phyloP scores from a whole-genome alignment of 2,888 invertebrate genomes.

The Axea sp. region DNA sequence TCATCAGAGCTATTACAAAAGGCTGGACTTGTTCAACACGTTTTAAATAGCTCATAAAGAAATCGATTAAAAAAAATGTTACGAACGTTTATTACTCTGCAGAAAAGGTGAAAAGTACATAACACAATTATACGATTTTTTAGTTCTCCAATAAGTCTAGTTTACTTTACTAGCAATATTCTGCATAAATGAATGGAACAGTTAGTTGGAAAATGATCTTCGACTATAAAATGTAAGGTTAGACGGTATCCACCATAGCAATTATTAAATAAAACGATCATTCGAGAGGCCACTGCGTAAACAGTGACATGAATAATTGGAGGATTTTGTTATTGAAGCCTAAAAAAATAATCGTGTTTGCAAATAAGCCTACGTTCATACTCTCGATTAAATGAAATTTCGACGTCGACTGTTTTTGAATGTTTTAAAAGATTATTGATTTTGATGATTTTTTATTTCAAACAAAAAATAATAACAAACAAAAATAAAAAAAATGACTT shows the following conservation, averaged over 20 bases:
- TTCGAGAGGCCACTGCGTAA: slow-evolving; percentile 1
- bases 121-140: slow-evolving; percentile 47
- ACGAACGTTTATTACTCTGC: slow-evolving; percentile 41
- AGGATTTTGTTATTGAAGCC: too few species aligned
- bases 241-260: slow-evolving; percentile 14
- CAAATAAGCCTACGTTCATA: too few species aligned
- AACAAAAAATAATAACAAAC: too few species aligned
- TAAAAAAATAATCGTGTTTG: background rate
- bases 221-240: slow-evolving; percentile 1
- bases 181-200: background rate
- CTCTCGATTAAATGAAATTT: too few species aligned
- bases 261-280: background rate
- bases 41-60: slow-evolving; percentile 59
- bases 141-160: slow-evolving; percentile 17
- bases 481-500: too few species aligned
- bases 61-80: slow-evolving; percentile 43
- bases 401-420: too few species aligned
- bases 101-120: slow-evolving; percentile 44
- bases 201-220: background rate
- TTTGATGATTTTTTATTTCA: too few species aligned
- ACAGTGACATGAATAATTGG: background rate
- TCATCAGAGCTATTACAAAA: slow-evolving; percentile 58
- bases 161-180: slow-evolving; percentile 1
- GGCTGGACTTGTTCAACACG: slow-evolving; percentile 56
- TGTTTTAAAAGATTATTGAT: too few species aligned